A percentile compares a stretch with the other conserved stretches of the same genome.
These are phyloP conservation scores for Gobius niger DNA, from an alignment of 2,113 vertebrate species.

Conservation along the genomic window DNA sequence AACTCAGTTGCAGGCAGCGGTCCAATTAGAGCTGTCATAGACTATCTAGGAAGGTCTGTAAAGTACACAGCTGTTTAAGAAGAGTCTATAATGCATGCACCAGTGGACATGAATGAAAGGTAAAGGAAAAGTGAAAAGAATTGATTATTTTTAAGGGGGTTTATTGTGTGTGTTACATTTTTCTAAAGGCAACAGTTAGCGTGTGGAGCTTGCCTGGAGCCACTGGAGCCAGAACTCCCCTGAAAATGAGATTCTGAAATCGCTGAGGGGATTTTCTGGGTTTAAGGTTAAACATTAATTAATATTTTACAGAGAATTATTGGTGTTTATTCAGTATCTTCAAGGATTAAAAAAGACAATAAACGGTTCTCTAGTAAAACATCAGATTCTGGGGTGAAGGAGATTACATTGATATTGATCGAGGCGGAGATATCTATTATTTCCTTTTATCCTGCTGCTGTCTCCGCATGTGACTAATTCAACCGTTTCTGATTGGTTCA, in stretches of 20 bases:
- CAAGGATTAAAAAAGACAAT: slow-evolving; percentile 22
- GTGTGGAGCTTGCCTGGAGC: too few relatives aligned
- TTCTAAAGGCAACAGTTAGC: too few relatives aligned
- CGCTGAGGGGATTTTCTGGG: too few relatives aligned
- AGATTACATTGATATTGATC: slow-evolving; percentile 5
- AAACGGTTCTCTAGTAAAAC: background rate
- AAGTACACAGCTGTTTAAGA: slow-evolving; percentile 28
- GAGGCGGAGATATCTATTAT: background rate
- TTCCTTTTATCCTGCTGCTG: background rate
- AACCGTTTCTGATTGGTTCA: background rate
- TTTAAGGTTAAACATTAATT: too few relatives aligned
- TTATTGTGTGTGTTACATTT: too few relatives aligned
- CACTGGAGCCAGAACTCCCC: too few relatives aligned
- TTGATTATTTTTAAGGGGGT: too few relatives aligned
- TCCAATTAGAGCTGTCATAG: slow-evolving; percentile 39
- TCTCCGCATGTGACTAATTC: background rate
- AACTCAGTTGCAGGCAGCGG: slow-evolving; percentile 41
- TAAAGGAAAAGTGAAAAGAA: too few relatives aligned
- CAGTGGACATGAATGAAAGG: background rate
- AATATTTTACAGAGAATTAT: too few relatives aligned
- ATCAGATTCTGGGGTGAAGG: slow-evolving; percentile 4
- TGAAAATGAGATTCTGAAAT: too few relatives aligned
- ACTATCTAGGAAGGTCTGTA: slow-evolving; percentile 32
- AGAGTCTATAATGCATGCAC: slow-evolving; percentile 18
- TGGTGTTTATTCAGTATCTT: slow-evolving; percentile 19